Base-by-base conservation (phyloP, 1,140 invertebrate species). In the Mizuhopecten yessoensis region DNA sequence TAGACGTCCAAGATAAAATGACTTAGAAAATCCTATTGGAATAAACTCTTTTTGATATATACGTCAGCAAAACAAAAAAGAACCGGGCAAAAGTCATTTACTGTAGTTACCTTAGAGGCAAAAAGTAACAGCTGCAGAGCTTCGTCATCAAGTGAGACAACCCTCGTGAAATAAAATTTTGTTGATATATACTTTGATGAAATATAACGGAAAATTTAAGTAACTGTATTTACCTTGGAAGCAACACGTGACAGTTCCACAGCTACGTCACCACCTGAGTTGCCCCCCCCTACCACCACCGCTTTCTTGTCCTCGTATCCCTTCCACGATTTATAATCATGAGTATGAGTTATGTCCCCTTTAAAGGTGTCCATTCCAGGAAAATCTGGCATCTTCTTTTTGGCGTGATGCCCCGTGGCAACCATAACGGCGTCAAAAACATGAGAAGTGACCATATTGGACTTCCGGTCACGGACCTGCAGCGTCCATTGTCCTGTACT, bases 271-370 rank as follows among this genome's bases (percentile, higher is more conserved):
- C 96, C 94, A 13, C 96, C 96, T 20, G 97, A 97, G 92, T 97
- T 97, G 13, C 97, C 97, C 39, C 97, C 96, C 11, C 97, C 97
- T n/a, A 97, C 93, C n/a, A 97, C 94, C 17, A 97, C 93, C 20
- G 97, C 96, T 86, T 94, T 91, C 92, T 97, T 97, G 86, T 96
- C 96, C 87, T 97, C 96, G 91, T 95, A 97, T 10, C 96, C 95
- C 95, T 91, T 29, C 17, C 45, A 86, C 23, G 92, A 49, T 86
- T 94, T 94, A 93, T 97, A 97, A 10, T 96, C 93, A 49, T 97
- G 96, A 5, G 97, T 95, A 90, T 97, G 97, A 15, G 97, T 92
- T 29, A 87, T 42, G 34, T n/a, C 90, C 17, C 97, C 97, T 92
- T 96, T 93, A 92, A 97, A 97, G 7, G 94, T 91, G 0, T 95